Evolutionary conservation across 2,797 vertebrate species (phyloP), one percentile per base, ranked within the genome.

Genomic region (Neosilurus hyrtlii): DNA sequence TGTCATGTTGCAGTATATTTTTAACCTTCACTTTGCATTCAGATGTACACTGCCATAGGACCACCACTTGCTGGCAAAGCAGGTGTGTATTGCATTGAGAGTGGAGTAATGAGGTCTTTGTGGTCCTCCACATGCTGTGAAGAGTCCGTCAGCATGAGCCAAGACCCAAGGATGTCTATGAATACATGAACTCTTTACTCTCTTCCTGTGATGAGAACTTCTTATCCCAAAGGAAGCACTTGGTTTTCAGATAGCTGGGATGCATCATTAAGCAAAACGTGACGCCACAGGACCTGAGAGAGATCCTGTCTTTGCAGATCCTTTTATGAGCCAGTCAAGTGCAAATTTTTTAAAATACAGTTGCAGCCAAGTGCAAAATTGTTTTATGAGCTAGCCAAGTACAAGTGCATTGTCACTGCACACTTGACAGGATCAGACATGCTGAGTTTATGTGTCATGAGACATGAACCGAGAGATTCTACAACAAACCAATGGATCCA

Each of bases 161-260:
- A 83, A 62, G 86, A 85, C 86, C 88, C 89, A 89, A 91, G 89
- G 89, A 88, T 91, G 89, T 90, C 57, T 83, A 86, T 89, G 87
- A 90, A 90, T 92, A 90, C 84, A 77, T 65, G 73, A 85, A 71
- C 71, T 49, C 52, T 30, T 67, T 57, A 14, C 61, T 83, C 67
- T 68, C 26, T 76, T 77, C 30, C 51, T 66, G 59, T 63, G 70
- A 54, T 63, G 78, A 71, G 76, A 65, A 20, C 18, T 68, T 63
- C 12, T 51, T 51, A 49, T 80, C 71, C 66, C 73, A 24, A 68
- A 85, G 84, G 75, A 83, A 85, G 78, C 78, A 75, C 82, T 79
- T 20, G 10, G 62, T 73, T 72, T 82, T 87, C 62, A 83, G 68
- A 83, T 81, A 80, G 57, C 77, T 83, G 67, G 66, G 80, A 84